Conservation (phyloP, 2,888 invertebrate species). For the Acleris holmiana region DNA sequence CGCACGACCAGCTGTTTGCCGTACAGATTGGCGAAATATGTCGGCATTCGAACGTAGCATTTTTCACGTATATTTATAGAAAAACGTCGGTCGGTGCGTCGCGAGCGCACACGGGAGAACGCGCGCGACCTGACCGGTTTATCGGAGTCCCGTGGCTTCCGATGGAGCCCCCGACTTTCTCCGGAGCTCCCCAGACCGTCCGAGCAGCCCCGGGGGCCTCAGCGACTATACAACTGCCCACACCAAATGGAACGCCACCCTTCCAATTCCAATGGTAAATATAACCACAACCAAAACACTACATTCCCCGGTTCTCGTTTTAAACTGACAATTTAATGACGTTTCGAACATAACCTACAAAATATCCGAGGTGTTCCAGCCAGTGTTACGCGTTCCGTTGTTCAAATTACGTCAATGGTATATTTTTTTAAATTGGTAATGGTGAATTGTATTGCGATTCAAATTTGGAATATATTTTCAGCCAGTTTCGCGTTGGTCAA, state of each 20-base stretch:
- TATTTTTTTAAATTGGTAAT: background rate
- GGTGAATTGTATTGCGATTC: background rate
- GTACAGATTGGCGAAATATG: constrained; percentile 69
- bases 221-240: constrained; percentile 59
- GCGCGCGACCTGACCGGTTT: constrained; percentile 74
- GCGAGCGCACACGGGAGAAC: constrained; percentile 71
- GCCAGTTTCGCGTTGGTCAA: background rate
- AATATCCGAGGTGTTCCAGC: too few species aligned
- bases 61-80: constrained; percentile 82
- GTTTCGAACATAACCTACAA: too few species aligned
- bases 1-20: constrained; percentile 27
- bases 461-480: constrained; percentile 1
- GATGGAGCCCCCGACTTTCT: constrained; percentile 77
- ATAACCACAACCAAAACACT: constrained; percentile 16
- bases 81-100: constrained; percentile 73
- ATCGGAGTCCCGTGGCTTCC: constrained; percentile 59
- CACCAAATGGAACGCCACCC: constrained; percentile 70
- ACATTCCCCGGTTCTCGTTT: constrained; percentile 38
- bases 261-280: constrained; percentile 70
- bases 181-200: constrained; percentile 58
- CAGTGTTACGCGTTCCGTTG: too few species aligned
- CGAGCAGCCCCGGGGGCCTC: constrained; percentile 68
- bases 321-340: background rate
- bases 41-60: constrained; percentile 74
- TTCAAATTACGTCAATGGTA: too few species aligned